Conservation (phyloP, 2,888 invertebrate genomes). For the Ectropis crepuscularia region DNA sequence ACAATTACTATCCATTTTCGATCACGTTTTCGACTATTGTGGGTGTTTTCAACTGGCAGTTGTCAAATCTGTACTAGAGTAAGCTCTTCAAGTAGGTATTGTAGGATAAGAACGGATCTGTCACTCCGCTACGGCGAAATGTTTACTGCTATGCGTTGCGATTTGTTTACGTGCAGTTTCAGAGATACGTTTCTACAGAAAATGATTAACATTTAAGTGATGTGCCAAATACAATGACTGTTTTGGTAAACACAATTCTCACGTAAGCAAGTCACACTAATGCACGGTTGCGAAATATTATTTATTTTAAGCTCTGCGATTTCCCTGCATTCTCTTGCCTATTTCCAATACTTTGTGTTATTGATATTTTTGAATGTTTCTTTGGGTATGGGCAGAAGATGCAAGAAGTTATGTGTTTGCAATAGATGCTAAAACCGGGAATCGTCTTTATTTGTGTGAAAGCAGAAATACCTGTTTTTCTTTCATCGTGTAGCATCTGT, state of each 20-base stretch:
- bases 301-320: conserved; percentile 56
- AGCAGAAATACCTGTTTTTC: neutral
- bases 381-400: conserved; percentile 37
- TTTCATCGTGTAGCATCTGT: conserved; percentile 1
- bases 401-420: conserved; percentile 20
- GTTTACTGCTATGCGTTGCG: conserved; percentile 63
- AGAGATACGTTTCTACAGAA: neutral
- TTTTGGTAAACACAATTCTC: neutral
- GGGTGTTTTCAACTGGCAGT: conserved; percentile 33
- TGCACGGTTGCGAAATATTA: conserved; percentile 52
- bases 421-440: conserved; percentile 6
- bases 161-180: conserved; percentile 57
- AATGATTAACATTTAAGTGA: too few relatives aligned
- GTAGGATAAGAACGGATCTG: conserved; percentile 79
- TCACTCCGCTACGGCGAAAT: conserved; percentile 75
- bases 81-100: conserved; percentile 73
- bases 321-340: conserved; percentile 44
- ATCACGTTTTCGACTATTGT: conserved; percentile 22
- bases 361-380: conserved; percentile 17
- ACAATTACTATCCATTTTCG: conserved; percentile 11
- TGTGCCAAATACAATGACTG: neutral
- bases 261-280: conserved; percentile 44
- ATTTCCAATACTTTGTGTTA: conserved; percentile 31
- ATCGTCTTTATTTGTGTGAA: neutral
- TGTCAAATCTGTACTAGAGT: conserved; percentile 48